Percentiles rank a stretch among this genome's conserved stretches.
These are phyloP conservation scores for Himalopsyche anomala DNA, from an alignment of 2,888 invertebrate genomes.

Conservation along the genomic window DNA sequence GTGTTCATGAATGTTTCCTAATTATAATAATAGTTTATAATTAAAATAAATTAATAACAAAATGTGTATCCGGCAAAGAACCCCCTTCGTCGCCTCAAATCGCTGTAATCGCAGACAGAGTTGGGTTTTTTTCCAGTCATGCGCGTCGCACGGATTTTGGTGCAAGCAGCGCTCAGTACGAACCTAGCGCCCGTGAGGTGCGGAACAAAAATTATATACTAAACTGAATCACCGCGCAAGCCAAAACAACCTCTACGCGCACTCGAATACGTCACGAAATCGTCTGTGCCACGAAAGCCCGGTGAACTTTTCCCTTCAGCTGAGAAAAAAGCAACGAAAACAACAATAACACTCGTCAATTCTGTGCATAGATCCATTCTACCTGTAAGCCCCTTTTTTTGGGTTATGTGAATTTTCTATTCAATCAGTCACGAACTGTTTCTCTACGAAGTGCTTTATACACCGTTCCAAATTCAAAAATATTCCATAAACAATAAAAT, in stretches of 20 bases:
- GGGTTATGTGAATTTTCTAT: slow-evolving; percentile 42
- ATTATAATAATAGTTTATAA: too few species aligned
- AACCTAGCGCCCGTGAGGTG: slow-evolving; percentile 46
- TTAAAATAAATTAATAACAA: too few species aligned
- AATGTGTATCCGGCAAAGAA: too few species aligned
- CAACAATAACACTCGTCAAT: slow-evolving; percentile 14
- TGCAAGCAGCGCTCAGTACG: slow-evolving; percentile 46
- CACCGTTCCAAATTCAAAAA: slow-evolving; percentile 14
- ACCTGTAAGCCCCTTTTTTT: slow-evolving; percentile 21
- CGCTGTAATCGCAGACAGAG: neutral
- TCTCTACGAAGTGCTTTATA: slow-evolving; percentile 7
- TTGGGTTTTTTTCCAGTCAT: slow-evolving; percentile 48
- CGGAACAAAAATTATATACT: slow-evolving; percentile 18
- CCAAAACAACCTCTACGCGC: slow-evolving; percentile 27
- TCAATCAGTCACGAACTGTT: slow-evolving; percentile 41
- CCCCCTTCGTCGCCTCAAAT: neutral
- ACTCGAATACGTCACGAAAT: slow-evolving; percentile 8
- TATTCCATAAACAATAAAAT: slow-evolving; percentile 16
- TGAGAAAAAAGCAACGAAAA: slow-evolving; percentile 27
- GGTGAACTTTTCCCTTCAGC: slow-evolving; percentile 32
- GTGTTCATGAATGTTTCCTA: too few species aligned
- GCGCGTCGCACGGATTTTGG: slow-evolving; percentile 48
- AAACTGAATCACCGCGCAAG: slow-evolving; percentile 25
- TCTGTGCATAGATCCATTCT: neutral
- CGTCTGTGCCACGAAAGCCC: neutral